A percentile compares a stretch with the other conserved stretches of the same genome.
Conservation (phyloP, 2,797 vertebrate genomes). For the Propithecus perrieri region DNA sequence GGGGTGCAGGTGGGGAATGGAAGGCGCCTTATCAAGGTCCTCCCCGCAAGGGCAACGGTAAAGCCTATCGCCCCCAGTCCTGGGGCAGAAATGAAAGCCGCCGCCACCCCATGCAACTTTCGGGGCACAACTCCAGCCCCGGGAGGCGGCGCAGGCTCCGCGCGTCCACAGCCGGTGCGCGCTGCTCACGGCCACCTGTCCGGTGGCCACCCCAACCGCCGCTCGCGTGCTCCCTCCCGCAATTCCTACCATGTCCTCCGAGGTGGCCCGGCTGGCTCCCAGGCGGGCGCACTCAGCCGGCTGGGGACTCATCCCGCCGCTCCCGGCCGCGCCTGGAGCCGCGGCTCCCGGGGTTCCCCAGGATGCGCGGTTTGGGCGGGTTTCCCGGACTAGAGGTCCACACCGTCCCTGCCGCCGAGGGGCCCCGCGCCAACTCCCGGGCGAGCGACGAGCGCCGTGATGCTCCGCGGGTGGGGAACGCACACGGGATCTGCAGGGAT, state of each 20-base stretch:
- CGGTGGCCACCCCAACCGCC: background rate
- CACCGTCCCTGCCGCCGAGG: background rate
- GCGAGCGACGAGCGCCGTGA: background rate
- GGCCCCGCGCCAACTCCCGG: background rate
- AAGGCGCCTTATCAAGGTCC: rapidly evolving
- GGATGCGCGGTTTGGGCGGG: background rate
- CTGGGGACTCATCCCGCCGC: background rate
- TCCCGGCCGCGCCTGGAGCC: background rate
- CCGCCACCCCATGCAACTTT: background rate
- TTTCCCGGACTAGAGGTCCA: background rate
- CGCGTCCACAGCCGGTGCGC: background rate
- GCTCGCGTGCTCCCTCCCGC: rapidly evolving
- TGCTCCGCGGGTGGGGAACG: background rate
- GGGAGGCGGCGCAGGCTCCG: rapidly evolving
- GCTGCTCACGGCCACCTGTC: background rate
- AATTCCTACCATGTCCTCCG: constrained; percentile 62
- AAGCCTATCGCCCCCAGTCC: background rate
- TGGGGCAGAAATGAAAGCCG: background rate
- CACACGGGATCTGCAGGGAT: background rate
- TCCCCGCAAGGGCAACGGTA: background rate
- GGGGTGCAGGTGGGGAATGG: background rate
- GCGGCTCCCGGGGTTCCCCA: background rate
- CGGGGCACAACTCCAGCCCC: background rate
- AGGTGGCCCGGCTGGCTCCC: background rate
- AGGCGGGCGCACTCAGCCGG: background rate